Base-by-base conservation (phyloP, 2,113 vertebrate species). In the Labrus mixtus region DNA sequence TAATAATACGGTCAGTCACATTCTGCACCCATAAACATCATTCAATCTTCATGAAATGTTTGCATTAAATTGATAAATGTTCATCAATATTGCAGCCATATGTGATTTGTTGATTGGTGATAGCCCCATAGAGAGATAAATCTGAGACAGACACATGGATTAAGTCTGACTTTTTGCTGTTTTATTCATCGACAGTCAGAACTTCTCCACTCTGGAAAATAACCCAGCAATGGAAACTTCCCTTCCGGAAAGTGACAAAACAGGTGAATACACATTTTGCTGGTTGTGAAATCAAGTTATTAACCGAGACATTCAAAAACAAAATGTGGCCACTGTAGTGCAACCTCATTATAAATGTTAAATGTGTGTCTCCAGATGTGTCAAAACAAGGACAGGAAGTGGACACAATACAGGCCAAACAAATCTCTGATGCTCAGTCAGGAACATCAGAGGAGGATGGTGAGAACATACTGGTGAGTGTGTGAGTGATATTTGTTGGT, bases 111-210 rank as follows among this genome's bases (percentile, higher is more conserved):
- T 73, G 16, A 64, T 25, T 45, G 43, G 10, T 46, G 1, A 55
- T 20, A 50, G 3, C 6, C 16, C 6, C 29, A 17, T 16, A 46
- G 16, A 46, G 16, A 46, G 12, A 46, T 13, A 17, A 4, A 5
- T 46, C 13, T 46, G 16, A 50, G 16, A 50, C 16, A 45, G 29
- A 61, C 17, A 17, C 20, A 23, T 23, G 8, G 54, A 60, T 50
- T 0, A 29, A 68, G 53, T 78, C 46, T 68, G 64, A 81, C 70
- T 51, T 9, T 15, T 19, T 48, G 15, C 29, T 53, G 33, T 83
- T 72, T 73, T 10, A 62, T 83, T 73, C 12, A 77, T 86, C 86
- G 71, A 75, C 90, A 93, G 92, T 83, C 90, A 64, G 13, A 85
- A 58, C 60, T 39, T 78, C 63, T 59, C 83, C 36, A n/a, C 22